Evolutionary conservation across 1,140 invertebrate genomes (phyloP).

Genomic region (Drosophila pachea): DNA sequence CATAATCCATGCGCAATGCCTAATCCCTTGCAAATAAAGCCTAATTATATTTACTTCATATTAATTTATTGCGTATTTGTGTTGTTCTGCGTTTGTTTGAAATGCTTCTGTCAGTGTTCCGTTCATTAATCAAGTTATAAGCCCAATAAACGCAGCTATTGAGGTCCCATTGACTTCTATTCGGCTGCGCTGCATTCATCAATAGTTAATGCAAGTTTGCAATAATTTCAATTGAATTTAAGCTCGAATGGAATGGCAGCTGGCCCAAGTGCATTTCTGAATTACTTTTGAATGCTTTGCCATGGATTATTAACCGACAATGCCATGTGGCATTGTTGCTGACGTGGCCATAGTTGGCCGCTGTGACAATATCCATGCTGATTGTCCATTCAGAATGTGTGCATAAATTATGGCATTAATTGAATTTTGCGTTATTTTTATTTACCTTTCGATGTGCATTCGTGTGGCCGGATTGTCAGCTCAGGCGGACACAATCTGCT

Average conservation of each 20-base stretch:
- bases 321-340: slow-evolving; percentile 5
- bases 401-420: slow-evolving; percentile 17
- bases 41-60: too few species aligned
- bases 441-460: slow-evolving; percentile 2
- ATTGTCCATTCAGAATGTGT: slow-evolving; percentile 10
- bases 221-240: slow-evolving; percentile 19
- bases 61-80: too few species aligned
- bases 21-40: too few species aligned
- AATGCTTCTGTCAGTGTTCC: too few species aligned
- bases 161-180: background rate
- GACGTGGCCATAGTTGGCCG: slow-evolving; percentile 3
- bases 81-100: too few species aligned
- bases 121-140: too few species aligned
- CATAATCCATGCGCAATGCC: too few species aligned
- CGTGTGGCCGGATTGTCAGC: background rate
- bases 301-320: background rate
- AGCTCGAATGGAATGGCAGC: background rate
- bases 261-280: slow-evolving; percentile 13
- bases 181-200: slow-evolving; percentile 4
- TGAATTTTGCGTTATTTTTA: slow-evolving; percentile 2
- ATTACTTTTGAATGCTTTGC: slow-evolving; percentile 14
- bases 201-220: slow-evolving; percentile 22
- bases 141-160: too few species aligned
- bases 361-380: background rate
- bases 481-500: slow-evolving; percentile 5